Conservation (phyloP, 2,113 vertebrate species). For the Phocoena sinus region DNA sequence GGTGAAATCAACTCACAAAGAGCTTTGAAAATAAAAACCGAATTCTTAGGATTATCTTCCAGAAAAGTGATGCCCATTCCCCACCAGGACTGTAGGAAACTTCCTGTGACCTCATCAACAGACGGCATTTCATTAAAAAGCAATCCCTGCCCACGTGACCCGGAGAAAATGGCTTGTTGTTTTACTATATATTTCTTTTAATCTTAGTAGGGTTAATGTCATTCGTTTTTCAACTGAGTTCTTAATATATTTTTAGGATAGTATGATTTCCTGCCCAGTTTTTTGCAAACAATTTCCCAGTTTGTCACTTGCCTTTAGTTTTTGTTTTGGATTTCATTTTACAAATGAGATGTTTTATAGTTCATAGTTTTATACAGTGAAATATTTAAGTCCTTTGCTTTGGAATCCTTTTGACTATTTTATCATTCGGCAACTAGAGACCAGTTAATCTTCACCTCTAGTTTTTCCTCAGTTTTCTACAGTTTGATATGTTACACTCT, state of each 20-base stretch:
- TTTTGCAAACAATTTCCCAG: not conserved
- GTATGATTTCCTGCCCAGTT: not conserved
- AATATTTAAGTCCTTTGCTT: not conserved
- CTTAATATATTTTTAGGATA: not conserved
- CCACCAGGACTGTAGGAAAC: not conserved
- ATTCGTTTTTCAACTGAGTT: not conserved
- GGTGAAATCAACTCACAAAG: not conserved
- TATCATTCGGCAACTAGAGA: not conserved
- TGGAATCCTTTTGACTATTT: not conserved
- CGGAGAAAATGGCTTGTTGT: not conserved
- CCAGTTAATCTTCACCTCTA: not conserved
- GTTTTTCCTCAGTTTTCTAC: not conserved
- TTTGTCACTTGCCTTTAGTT: slow-evolving; percentile 16
- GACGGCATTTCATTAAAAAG: not conserved
- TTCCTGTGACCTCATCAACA: not conserved
- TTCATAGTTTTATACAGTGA: not conserved
- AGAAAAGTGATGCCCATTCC: not conserved
- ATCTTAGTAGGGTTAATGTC: not conserved
- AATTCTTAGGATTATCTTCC: not conserved
- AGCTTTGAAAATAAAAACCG: not conserved
- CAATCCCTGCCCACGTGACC: not conserved
- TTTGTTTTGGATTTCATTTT: slow-evolving; percentile 14
- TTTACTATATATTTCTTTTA: not conserved
- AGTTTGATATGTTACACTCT: not conserved
- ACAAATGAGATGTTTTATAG: not conserved